Base-by-base conservation (phyloP, 2,113 vertebrate genomes). In the Periophthalmus modestus region DNA sequence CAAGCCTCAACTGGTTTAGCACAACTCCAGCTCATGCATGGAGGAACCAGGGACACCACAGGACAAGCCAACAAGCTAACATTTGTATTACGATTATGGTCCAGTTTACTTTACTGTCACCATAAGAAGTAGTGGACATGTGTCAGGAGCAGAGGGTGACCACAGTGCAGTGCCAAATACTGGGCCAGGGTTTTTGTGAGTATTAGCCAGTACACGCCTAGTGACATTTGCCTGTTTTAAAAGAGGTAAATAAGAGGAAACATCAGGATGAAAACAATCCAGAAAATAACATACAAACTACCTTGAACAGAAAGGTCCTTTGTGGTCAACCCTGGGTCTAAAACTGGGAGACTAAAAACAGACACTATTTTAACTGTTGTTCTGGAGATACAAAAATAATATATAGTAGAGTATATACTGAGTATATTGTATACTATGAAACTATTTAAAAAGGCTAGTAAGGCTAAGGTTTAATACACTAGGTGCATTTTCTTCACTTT, bases 1-100 rank as follows among this genome's bases (percentile, higher is more conserved):
- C 78, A 87, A 68, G 83, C 75, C 67, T 86, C 72, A 74, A 21
- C 74, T 79, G 72, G 62, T 90, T 78, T 72, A 73, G 77, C 73
- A 65, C 69, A 73, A 59, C 19, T 61, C 58, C 63, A 81, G 80
- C 71, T 71, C 33, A 14, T 7, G 75, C 23, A 61, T 18, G 39
- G 34, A 65, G 28, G 13, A 15, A 62, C 6, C 59, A 62, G 14
- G 23, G 58, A 12, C 58, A 33, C 23, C 21, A 33, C 58, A 1
- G 58, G 15, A 24, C 59, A 34, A 2, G 5, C 4, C 23, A 24
- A 28, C 24, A 34, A 61, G 23, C 24, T 28, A 15, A 18, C 59
- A 18, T 10, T 34, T 18, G 59, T 9, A 28, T 9, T 16, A 28
- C 13, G 57, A 23, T 59, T n/a, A 55, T 21, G 52, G 19, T 9